Conservation (phyloP, 1,140 invertebrate genomes). For the Pseudomyrmex pallidus region DNA sequence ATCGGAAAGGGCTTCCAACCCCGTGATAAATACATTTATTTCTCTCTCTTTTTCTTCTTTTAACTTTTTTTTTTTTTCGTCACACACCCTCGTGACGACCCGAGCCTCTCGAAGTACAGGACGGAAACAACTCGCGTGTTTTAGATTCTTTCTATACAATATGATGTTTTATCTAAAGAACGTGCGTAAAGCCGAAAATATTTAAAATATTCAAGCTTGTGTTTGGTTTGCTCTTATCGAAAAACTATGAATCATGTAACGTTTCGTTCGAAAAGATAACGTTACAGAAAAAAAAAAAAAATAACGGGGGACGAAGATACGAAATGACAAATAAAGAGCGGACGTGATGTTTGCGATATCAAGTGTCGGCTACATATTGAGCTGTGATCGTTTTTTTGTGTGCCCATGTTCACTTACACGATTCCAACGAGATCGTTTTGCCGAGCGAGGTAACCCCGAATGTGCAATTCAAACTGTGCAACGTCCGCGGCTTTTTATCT, state of each 20-base stretch:
- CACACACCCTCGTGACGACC: slow-evolving; percentile 10
- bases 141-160: slow-evolving; percentile 38
- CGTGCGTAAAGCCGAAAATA: background rate
- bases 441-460: slow-evolving; percentile 10
- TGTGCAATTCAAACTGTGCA: slow-evolving; percentile 8
- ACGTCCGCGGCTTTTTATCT: slow-evolving; percentile 66
- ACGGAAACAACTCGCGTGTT: slow-evolving; percentile 20
- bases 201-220: background rate
- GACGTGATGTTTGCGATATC: slow-evolving; percentile 21
- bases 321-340: slow-evolving; percentile 23
- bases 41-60: too few relatives aligned
- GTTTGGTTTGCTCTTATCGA: background rate
- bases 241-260: background rate
- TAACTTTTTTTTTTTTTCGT: background rate
- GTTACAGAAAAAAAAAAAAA: slow-evolving; percentile 10
- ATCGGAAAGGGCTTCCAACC: too few relatives aligned
- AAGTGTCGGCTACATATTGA: slow-evolving; percentile 36
- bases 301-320: background rate
- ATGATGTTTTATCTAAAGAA: slow-evolving; percentile 50
- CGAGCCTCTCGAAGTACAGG: background rate
- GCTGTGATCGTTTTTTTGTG: slow-evolving; percentile 46
- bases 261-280: background rate
- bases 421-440: slow-evolving; percentile 35
- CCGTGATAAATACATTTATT: too few relatives aligned
- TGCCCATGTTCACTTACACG: slow-evolving; percentile 49